phyloP scores from a whole-genome alignment of 1,140 invertebrate genomes.

The Octopus bimaculoides region DNA sequence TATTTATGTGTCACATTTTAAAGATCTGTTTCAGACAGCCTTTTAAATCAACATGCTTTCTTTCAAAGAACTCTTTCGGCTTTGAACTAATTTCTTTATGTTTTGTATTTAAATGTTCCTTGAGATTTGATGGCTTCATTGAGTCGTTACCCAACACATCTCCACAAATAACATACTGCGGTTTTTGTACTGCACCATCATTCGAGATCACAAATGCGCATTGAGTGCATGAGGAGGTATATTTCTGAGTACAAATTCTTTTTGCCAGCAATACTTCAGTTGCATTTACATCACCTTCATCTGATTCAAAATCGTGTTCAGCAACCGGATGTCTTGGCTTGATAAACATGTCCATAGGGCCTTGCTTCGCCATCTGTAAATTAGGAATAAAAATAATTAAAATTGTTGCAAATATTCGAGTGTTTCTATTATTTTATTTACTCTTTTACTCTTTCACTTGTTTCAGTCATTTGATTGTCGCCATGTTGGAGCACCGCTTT shows the following conservation, averaged over 20 bases:
- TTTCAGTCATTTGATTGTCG: too few species aligned
- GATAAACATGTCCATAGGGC: constrained; percentile 10
- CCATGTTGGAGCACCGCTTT: too few species aligned
- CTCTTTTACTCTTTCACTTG: too few species aligned
- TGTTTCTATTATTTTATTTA: too few species aligned
- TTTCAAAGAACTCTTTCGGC: constrained; percentile 6
- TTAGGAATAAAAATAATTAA: constrained; percentile 4
- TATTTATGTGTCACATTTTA: background rate
- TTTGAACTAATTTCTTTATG: constrained; percentile 1
- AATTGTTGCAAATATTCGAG: background rate
- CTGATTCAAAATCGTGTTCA: constrained; percentile 6
- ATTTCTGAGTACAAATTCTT: constrained; percentile 3
- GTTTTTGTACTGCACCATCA: background rate
- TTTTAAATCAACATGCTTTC: constrained; percentile 10
- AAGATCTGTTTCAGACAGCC: background rate
- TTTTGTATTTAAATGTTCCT: constrained; percentile 1
- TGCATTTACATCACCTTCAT: background rate
- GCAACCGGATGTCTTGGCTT: constrained; percentile 5
- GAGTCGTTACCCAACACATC: constrained; percentile 8
- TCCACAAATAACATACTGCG: constrained; percentile 4
- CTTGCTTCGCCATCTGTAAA: background rate
- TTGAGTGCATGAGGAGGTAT: background rate
- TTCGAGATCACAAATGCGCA: background rate
- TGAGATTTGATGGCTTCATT: constrained; percentile 9
- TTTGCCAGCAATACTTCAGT: background rate